Evolutionary conservation across 2,888 invertebrate species (phyloP).

Genomic region (Tipula vernalis): DNA sequence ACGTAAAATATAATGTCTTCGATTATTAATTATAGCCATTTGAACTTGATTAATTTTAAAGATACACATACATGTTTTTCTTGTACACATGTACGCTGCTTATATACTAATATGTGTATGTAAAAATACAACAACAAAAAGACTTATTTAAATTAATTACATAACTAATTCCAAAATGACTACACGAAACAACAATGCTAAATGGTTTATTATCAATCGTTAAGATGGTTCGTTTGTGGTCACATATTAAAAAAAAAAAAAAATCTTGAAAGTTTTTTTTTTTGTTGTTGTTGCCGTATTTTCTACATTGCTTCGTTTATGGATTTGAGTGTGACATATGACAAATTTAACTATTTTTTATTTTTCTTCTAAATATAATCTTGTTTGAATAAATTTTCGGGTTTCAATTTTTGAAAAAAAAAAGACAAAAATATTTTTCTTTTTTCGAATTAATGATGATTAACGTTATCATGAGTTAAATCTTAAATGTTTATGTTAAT

Average conservation of each 20-base stretch:
- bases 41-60: not conserved
- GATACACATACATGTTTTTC: not conserved
- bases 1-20: not conserved
- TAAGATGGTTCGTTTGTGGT: not conserved
- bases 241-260: not conserved
- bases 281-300: not conserved
- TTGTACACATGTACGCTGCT: not conserved
- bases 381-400: not conserved
- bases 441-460: not conserved
- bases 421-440: not conserved
- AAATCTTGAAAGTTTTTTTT: not conserved
- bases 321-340: not conserved
- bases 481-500: not conserved
- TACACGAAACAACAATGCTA: constrained; percentile 4
- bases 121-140: not conserved
- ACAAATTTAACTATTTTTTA: not conserved
- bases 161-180: constrained; percentile 4
- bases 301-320: not conserved
- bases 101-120: too few relatives aligned
- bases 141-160: not conserved
- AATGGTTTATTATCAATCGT: constrained; percentile 4
- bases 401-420: not conserved
- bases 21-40: not conserved
- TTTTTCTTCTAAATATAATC: not conserved
- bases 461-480: not conserved